phyloP scores from a whole-genome alignment of 1,140 invertebrate species.

The Chrysoperla carnea region DNA sequence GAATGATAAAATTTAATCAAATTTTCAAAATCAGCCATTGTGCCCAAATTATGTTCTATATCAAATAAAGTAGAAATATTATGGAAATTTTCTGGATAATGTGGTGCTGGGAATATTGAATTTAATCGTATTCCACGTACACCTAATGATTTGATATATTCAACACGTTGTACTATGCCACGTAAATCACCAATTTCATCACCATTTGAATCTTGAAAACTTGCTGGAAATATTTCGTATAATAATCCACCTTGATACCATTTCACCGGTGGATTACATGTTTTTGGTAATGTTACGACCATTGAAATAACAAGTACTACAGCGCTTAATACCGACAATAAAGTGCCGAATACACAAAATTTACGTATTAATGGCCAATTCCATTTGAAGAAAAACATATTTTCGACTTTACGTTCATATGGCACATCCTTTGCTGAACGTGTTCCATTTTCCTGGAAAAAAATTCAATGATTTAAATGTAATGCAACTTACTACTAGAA shows the following conservation, averaged over 20 bases:
- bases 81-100: conserved; percentile 50
- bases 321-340: conserved; percentile 47
- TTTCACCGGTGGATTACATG: conserved; percentile 41
- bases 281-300: conserved; percentile 47
- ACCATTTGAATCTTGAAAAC: conserved; percentile 58
- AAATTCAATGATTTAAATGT: conserved; percentile 1
- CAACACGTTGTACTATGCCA: conserved; percentile 42
- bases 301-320: conserved; percentile 48
- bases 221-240: conserved; percentile 69
- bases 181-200: conserved; percentile 57
- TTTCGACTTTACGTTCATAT: conserved; percentile 34
- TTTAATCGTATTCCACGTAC: conserved; percentile 49
- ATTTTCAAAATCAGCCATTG: conserved; percentile 39
- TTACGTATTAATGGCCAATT: conserved; percentile 62
- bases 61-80: conserved; percentile 39
- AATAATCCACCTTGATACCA: conserved; percentile 71
- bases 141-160: conserved; percentile 48
- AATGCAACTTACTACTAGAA: background rate
- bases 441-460: conserved; percentile 30
- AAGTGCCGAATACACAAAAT: conserved; percentile 46
- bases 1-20: conserved; percentile 37
- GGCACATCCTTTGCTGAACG: conserved; percentile 30
- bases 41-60: conserved; percentile 44
- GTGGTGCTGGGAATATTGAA: conserved; percentile 48
- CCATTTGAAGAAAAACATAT: conserved; percentile 56